Base-by-base conservation (phyloP, 2,113 vertebrate species). In the Clarias macrocephalus region DNA sequence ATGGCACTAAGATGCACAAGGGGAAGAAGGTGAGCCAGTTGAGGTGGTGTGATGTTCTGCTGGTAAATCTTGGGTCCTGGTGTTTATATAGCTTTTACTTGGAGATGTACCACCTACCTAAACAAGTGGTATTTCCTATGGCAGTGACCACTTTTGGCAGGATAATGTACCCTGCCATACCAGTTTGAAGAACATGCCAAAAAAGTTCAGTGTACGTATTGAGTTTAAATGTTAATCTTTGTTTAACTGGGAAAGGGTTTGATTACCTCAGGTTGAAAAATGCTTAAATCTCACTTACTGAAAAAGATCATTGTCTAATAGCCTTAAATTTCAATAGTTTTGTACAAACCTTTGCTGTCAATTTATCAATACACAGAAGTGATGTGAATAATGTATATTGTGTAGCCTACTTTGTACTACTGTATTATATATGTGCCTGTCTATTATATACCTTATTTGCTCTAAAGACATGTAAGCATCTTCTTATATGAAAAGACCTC, bases 301-400 rank as follows among this genome's bases (percentile, higher is more conserved):
- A 73, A 42, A 42, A 73, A 21, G 42, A 73, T 21, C 37, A 72
- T 37, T 72, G 30, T 72, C 19, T 4, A 52, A 11, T 25, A 25
- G 25, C 21, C 11, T 48, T 19, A 48, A 73, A 73, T 75, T 10
- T 48, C 11, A 13, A 12, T 15, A 72, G 30, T 21, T 73, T 37
- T 77, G 13, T 28, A 77, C 19, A 52, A 76, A 52, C 23, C 12
- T 76, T 72, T 8, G 19, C 37, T 75, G 72, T 12, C 37, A 48
- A 16, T 54, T 52, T 37, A 33, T 82, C 59, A 82, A 25, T 82
- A 62, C 33, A 82, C 56, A 60, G 79, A 80, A n/a, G 59, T 15
- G 21, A 3, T 62, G 33, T 82, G 57, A 62, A 48, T 37, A 77
- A 42, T 62, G 21, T 52, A 25, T 25, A 11, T 0, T 65, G 18